Percentiles rank a stretch among this genome's conserved stretches.
Conservation (phyloP, 2,797 vertebrate genomes). For the Chrysocyon brachyurus region DNA sequence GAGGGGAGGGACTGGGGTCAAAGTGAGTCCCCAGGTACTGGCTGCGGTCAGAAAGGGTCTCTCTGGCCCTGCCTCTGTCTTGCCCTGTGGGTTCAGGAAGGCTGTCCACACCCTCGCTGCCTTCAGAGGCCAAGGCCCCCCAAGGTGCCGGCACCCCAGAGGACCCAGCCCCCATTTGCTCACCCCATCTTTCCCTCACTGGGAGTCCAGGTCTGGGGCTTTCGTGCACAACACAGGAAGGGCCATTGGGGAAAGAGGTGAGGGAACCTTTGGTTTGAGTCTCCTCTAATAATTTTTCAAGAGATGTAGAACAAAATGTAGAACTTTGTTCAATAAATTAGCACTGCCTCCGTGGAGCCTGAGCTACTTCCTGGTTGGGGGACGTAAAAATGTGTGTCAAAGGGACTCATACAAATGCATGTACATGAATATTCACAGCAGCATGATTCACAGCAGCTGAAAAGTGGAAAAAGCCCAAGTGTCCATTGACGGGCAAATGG, state of each 20-base stretch:
- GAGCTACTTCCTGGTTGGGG: too few relatives aligned
- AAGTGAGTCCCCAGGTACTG: neutral
- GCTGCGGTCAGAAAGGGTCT: rapidly evolving
- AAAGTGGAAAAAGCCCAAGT: neutral
- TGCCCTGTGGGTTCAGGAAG: neutral
- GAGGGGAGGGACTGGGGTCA: neutral
- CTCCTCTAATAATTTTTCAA: neutral
- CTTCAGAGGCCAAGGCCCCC: too few relatives aligned
- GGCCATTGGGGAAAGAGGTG: neutral
- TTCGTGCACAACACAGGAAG: neutral
- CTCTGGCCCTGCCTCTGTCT: neutral
- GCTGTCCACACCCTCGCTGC: neutral
- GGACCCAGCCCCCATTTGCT: neutral
- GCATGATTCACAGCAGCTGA: rapidly evolving
- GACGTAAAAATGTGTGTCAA: neutral
- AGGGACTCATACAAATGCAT: neutral
- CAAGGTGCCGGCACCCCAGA: neutral
- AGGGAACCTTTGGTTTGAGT: neutral
- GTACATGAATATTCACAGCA: neutral
- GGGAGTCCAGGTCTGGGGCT: neutral
- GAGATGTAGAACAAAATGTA: neutral
- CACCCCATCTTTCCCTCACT: rapidly evolving
- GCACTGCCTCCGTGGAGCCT: neutral
- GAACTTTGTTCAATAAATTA: neutral
- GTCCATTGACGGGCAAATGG: rapidly evolving